phyloP scores from a whole-genome alignment of 2,113 vertebrate species.

The Crotophaga sulcirostris region DNA sequence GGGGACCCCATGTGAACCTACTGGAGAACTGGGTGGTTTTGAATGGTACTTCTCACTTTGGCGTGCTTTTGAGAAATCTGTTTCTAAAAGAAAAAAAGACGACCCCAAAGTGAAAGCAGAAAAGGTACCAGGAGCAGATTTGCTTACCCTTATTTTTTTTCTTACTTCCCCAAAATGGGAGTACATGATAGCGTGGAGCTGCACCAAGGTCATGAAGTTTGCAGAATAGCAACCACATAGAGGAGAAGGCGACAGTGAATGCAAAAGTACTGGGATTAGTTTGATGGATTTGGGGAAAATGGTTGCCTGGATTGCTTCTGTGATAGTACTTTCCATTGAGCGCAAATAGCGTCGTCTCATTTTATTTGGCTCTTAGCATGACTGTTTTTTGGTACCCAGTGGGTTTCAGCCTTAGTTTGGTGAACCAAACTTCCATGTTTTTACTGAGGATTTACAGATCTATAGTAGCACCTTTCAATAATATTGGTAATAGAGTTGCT shows the following conservation, averaged over 20 bases:
- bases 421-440: neutral
- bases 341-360: neutral
- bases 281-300: neutral
- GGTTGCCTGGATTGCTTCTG: neutral
- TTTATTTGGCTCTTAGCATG: neutral
- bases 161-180: neutral
- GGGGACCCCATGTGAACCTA: neutral
- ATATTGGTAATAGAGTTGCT: neutral
- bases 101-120: neutral
- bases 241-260: neutral
- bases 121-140: neutral
- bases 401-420: neutral
- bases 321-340: neutral
- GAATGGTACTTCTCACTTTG: neutral
- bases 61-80: neutral
- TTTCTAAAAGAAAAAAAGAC: neutral
- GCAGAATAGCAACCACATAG: neutral
- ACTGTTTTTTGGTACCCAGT: neutral
- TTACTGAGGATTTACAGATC: neutral
- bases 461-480: neutral
- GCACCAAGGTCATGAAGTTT: neutral
- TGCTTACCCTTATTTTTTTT: neutral
- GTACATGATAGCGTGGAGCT: rapidly evolving
- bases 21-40: neutral
- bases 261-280: neutral